These are phyloP conservation scores for Chiroxiphia lanceolata DNA, from an alignment of 2,797 vertebrate species.

Conservation along the genomic window DNA sequence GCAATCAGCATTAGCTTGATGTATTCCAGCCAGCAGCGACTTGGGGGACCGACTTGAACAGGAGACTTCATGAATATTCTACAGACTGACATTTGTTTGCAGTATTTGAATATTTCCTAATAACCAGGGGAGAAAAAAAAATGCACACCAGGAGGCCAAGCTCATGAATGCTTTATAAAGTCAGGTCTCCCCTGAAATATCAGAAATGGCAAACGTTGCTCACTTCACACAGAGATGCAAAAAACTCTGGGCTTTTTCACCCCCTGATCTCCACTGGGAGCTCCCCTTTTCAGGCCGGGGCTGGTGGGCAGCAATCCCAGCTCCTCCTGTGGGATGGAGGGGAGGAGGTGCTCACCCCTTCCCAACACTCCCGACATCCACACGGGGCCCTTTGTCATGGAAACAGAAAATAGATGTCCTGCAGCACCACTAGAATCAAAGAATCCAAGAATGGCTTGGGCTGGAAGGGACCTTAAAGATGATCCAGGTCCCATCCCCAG, in stretches of 20 bases:
- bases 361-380: accelerated
- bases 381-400: neutral
- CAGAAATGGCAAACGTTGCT: neutral
- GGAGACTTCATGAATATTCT: constrained; percentile 66
- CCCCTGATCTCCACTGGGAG: neutral
- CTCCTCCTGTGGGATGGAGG: neutral
- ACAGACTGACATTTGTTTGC: constrained; percentile 57
- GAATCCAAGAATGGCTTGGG: neutral
- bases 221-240: neutral
- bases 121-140: constrained; percentile 9
- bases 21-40: constrained; percentile 56
- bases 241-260: neutral
- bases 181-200: constrained; percentile 38
- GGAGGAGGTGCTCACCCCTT: neutral
- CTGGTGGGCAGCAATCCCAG: neutral
- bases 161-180: constrained; percentile 63
- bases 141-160: neutral
- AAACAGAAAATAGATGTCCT: neutral
- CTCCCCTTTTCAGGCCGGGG: neutral
- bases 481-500: neutral
- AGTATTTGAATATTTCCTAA: constrained; percentile 60
- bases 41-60: constrained; percentile 37
- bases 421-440: neutral
- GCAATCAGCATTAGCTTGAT: constrained; percentile 61
- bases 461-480: neutral